These are phyloP conservation scores for Cheilosia urbana DNA, from an alignment of 2,888 invertebrate species.

Conservation along the genomic window DNA sequence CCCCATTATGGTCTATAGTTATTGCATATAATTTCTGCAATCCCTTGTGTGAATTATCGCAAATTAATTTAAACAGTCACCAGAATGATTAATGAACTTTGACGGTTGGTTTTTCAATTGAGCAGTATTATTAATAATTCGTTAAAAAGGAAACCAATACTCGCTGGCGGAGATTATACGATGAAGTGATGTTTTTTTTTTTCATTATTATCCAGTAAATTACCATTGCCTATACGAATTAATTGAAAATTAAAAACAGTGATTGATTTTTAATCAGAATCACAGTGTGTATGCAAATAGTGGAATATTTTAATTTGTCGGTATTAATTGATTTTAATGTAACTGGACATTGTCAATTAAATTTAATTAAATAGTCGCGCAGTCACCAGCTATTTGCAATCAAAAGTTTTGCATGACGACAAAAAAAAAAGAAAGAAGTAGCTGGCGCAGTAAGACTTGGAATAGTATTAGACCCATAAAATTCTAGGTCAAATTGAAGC, in stretches of 20 bases:
- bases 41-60: constrained; percentile 11
- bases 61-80: constrained; percentile 43
- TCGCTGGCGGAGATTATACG: too few relatives aligned
- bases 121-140: constrained; percentile 3
- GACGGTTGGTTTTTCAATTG: constrained; percentile 17
- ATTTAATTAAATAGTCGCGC: background rate
- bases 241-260: background rate
- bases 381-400: background rate
- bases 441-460: too few relatives aligned
- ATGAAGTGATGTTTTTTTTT: too few relatives aligned
- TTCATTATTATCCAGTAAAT: background rate
- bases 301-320: background rate
- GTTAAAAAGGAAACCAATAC: background rate
- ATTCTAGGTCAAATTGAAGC: too few relatives aligned
- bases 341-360: background rate
- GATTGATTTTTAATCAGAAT: constrained; percentile 3
- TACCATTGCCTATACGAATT: background rate
- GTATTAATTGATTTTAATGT: constrained; percentile 12
- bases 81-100: constrained; percentile 39
- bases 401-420: too few relatives aligned
- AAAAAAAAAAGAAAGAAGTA: too few relatives aligned
- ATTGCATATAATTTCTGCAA: background rate
- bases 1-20: background rate
- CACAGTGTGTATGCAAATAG: background rate
- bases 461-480: too few relatives aligned